Evolutionary conservation across 92 coral and sea anemone genomes (phyloP).

Genomic region (Siderastrea radians): DNA sequence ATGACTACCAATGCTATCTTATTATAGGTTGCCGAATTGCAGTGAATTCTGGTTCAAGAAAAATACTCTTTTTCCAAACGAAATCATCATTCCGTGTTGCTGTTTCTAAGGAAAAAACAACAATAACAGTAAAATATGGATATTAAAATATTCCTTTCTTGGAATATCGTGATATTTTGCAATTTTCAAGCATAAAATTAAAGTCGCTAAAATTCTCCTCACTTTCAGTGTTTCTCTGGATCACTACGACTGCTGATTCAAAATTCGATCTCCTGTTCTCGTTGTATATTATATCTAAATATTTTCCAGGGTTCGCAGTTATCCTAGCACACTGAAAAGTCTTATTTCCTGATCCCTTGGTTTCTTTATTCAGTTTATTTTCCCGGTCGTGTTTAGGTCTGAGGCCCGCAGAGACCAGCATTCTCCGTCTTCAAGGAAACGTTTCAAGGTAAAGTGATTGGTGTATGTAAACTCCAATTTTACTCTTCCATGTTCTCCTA

Average conservation of each 20-base stretch:
- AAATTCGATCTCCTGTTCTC: not conserved
- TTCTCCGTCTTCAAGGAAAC: not conserved
- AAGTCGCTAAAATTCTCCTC: not conserved
- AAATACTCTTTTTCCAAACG: not conserved
- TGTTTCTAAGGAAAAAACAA: slow-evolving; percentile 1
- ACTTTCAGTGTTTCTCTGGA: slow-evolving; percentile 5
- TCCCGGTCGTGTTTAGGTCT: not conserved
- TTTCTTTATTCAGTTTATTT: not conserved
- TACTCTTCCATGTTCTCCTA: not conserved
- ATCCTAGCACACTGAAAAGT: slow-evolving; percentile 3
- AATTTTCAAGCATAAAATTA: not conserved
- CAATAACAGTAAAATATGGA: not conserved
- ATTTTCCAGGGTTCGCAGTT: slow-evolving; percentile 9
- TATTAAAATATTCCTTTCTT: slow-evolving; percentile 22
- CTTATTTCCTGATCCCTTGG: not conserved
- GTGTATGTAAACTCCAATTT: not conserved
- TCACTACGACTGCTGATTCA: slow-evolving; percentile 9
- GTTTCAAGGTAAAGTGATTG: not conserved
- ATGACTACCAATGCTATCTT: not conserved
- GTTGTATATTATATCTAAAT: not conserved
- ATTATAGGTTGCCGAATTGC: not conserved
- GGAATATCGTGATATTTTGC: not conserved
- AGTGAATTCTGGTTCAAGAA: not conserved
- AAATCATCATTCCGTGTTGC: not conserved
- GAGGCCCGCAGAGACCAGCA: not conserved